phyloP scores from a whole-genome alignment of 2,797 vertebrate genomes.

The Argentina silus region DNA sequence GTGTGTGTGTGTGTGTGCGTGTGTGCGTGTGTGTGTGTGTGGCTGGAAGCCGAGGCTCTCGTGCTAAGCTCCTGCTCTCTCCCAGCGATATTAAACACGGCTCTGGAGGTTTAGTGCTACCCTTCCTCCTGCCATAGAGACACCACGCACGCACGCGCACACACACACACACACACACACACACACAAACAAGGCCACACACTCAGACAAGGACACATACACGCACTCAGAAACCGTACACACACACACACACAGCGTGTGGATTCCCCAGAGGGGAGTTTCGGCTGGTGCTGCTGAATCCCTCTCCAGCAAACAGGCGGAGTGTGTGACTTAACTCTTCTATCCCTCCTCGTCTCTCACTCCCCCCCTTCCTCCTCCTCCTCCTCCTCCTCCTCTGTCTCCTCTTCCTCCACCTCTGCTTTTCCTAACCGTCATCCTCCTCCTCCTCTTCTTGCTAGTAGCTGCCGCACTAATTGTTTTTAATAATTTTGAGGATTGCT shows the following conservation, averaged over 20 bases:
- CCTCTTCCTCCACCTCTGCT: slow-evolving; percentile 17
- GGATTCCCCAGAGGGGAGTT: slow-evolving; percentile 71
- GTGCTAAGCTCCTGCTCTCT: slow-evolving; percentile 74
- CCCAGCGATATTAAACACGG: slow-evolving; percentile 80
- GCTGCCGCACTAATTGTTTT: too few relatives aligned
- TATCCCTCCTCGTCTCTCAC: not conserved
- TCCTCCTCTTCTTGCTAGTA: slow-evolving; percentile 42
- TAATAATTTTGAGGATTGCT: too few relatives aligned
- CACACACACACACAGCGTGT: slow-evolving; percentile 39
- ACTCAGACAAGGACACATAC: not conserved
- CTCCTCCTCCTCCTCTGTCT: slow-evolving; percentile 13
- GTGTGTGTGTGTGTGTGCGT: slow-evolving; percentile 44
- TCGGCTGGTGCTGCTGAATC: slow-evolving; percentile 66
- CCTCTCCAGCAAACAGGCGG: slow-evolving; percentile 68
- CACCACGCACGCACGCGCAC: slow-evolving; percentile 17
- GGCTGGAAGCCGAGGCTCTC: slow-evolving; percentile 67
- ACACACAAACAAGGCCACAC: slow-evolving; percentile 35
- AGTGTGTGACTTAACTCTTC: slow-evolving; percentile 64
- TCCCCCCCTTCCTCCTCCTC: not conserved
- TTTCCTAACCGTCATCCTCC: slow-evolving; percentile 32
- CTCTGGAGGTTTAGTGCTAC: slow-evolving; percentile 74
- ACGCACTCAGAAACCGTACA: slow-evolving; percentile 33
- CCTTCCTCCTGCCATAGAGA: slow-evolving; percentile 49
- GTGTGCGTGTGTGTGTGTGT: slow-evolving; percentile 29
- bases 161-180: slow-evolving; percentile 4